Evolutionary conservation across 2,888 invertebrate species (phyloP), one percentile per base, ranked within the genome.

Genomic region (Synergus umbraculus): DNA sequence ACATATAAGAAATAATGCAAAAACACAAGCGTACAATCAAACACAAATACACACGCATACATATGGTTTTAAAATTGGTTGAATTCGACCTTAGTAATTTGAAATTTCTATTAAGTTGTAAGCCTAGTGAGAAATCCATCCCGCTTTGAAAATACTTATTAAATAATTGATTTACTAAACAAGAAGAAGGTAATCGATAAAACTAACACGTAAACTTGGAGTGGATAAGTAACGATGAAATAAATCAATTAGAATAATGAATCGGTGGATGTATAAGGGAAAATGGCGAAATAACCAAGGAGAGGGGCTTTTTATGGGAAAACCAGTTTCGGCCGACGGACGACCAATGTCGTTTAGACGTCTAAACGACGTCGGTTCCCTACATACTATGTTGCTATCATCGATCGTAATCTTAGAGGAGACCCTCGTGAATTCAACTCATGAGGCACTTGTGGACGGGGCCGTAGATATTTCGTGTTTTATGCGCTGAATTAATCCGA

Each of bases 401-500:
- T 67, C 22, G 67, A 67, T 67, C 22, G 67, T 67, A 67, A 67
- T 67, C 67, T 67, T 67, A 46, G 46, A 46, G 3, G 46, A 46
- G 46, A 67, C 67, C 66, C 67, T 46, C 44, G 22, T 46, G 46
- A 67, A 67, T 67, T 67, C 67, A 46, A 18, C 67, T 67, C 67
- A 67, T 15, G 67, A 29, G 22, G 67, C 46, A 67, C 44, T 67
- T 67, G 44, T 46, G 67, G 67, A 67, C 46, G 18, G 44, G 44
- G 46, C 13, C 67, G 46, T 46, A 22, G 44, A 13, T 67, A 67
- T 67, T 18, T 46, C 22, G 44, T 46, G 46, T 67, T 67, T 67
- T 79, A 80, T 79, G 76, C 73, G 80, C 80, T 79, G 78, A 83
- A 82, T 81, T 80, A 78, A 80, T 84, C 82, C 82, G 77, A 78